Evolutionary conservation across 2,113 vertebrate genomes (phyloP).

Genomic region (Cheirogaleus medius): DNA sequence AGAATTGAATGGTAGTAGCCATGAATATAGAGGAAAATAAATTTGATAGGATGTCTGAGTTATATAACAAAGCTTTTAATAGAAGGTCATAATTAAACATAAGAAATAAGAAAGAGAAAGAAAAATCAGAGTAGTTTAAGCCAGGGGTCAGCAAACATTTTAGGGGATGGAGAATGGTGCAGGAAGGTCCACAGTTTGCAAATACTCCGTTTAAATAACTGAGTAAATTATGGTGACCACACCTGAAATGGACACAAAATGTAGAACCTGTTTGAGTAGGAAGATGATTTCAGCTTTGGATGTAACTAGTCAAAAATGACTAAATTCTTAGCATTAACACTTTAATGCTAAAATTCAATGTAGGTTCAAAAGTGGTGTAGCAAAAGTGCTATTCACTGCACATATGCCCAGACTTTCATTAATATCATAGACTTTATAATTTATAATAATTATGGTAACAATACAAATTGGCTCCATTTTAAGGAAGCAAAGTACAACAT

Average conservation of each 20-base stretch:
- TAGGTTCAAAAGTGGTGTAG: neutral
- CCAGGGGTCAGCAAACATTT: neutral
- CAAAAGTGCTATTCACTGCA: neutral
- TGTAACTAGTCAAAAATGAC: neutral
- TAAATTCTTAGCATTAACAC: neutral
- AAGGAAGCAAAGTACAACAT: neutral
- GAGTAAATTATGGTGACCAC: neutral
- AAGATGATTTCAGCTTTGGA: neutral
- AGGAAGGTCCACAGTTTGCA: neutral
- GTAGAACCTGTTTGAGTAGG: neutral
- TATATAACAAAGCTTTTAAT: neutral
- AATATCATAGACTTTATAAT: neutral
- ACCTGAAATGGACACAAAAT: neutral
- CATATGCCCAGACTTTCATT: neutral
- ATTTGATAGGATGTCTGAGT: neutral
- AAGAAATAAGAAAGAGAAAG: neutral
- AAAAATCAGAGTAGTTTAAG: neutral
- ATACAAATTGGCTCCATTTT: neutral
- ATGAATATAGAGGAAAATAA: neutral
- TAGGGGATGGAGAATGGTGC: too few relatives aligned
- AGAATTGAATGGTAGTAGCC: neutral
- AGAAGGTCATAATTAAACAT: neutral
- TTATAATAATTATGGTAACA: neutral
- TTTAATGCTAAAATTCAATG: neutral
- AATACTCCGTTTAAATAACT: neutral